These are phyloP conservation scores for Lytechinus variegatus DNA, from an alignment of 35 echinoderm and acorn worm species.

Conservation along the genomic window DNA sequence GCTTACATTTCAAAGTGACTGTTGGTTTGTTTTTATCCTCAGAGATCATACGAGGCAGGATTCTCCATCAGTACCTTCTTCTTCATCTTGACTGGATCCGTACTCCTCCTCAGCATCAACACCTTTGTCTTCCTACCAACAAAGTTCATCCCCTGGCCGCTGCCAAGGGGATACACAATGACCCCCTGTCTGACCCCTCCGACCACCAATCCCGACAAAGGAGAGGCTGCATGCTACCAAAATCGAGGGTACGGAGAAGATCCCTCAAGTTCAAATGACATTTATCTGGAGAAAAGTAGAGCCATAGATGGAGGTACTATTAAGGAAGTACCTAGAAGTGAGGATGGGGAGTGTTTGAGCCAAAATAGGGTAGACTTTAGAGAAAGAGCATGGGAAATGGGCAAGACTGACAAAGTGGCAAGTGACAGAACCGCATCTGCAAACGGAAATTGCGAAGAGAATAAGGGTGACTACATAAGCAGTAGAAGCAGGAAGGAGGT, in stretches of 20 bases:
- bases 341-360: not conserved
- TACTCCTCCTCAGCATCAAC: constrained; percentile 45
- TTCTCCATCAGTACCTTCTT: constrained; percentile 50
- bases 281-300: too few species aligned
- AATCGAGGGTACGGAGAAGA: not conserved
- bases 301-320: too few species aligned
- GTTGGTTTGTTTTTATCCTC: not conserved
- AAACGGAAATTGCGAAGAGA: too few species aligned
- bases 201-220: not conserved
- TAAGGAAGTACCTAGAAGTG: too few species aligned
- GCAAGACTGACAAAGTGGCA: not conserved
- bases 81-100: constrained; percentile 40
- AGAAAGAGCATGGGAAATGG: not conserved
- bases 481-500: too few species aligned
- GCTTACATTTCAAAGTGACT: not conserved
- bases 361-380: not conserved
- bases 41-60: constrained; percentile 42
- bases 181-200: not conserved
- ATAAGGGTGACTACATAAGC: too few species aligned
- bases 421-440: too few species aligned
- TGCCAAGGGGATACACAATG: constrained; percentile 35
- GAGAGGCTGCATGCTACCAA: not conserved
- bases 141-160: constrained; percentile 54
- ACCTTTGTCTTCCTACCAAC: constrained; percentile 49
- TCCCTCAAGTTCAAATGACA: not conserved